phyloP scores from a whole-genome alignment of 2,797 vertebrate species.

The Notamacropus eugenii region DNA sequence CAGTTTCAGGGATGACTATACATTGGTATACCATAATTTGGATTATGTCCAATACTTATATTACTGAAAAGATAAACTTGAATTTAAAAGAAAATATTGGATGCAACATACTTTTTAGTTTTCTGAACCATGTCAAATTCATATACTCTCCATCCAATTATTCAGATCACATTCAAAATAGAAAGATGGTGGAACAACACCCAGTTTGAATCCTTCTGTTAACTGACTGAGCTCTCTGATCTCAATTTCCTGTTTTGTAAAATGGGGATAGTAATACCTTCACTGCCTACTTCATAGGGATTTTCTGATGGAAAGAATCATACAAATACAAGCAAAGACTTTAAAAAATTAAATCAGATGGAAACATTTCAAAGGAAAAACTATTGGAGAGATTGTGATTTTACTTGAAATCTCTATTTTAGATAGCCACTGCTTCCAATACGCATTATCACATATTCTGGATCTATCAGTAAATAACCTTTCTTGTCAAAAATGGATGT shows the following conservation, averaged over 20 bases:
- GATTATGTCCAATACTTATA: background rate
- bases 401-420: slow-evolving; percentile 12
- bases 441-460: background rate
- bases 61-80: slow-evolving; percentile 46
- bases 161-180: slow-evolving; percentile 1
- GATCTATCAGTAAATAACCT: too few species aligned
- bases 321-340: slow-evolving; percentile 10
- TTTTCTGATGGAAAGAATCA: too few species aligned
- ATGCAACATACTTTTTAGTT: slow-evolving; percentile 2
- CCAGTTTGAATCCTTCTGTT: background rate
- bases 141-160: background rate
- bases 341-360: slow-evolving; percentile 48
- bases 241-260: background rate
- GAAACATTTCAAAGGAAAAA: slow-evolving; percentile 36
- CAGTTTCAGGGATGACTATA: slow-evolving; percentile 25
- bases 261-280: background rate
- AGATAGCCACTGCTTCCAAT: background rate
- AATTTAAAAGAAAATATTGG: slow-evolving; percentile 29
- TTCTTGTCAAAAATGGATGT: slow-evolving; percentile 12
- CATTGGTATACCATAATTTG: background rate
- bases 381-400: background rate
- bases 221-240: background rate
- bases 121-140: slow-evolving; percentile 25
- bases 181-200: background rate
- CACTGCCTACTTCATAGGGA: background rate